Base-by-base conservation (phyloP, 2,113 vertebrate species). In the Hemicordylus capensis region DNA sequence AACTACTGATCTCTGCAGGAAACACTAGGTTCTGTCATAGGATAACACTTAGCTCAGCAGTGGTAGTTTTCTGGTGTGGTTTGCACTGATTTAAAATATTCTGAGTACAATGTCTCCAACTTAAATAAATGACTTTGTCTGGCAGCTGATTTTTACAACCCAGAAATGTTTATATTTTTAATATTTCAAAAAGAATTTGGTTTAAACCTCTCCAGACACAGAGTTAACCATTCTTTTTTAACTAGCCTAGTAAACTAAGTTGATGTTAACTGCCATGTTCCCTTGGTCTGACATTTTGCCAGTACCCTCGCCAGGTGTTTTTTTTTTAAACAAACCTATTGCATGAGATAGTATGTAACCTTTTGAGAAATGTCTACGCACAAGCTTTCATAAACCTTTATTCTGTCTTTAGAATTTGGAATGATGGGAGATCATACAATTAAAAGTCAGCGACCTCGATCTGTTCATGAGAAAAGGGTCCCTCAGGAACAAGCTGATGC, bases 321-420 rank as follows among this genome's bases (percentile, higher is more conserved):
- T 84, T 85, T 94, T 85, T 87, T 85, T 79, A 70, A 51, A 96
- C 96, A 96, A 93, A 94, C 96, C 96, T 96, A 95, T 96, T 97
- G 97, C 97, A 97, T 97, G 97, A 96, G 95, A 96, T 91, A 96
- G 92, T 96, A 95, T 97, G 95, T 97, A 91, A 96, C 93, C 94
- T 96, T 84, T 93, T 97, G 93, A 96, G 93, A 97, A 97, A 97
- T 97, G 97, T 97, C 96, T 97, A 94, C 97, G 96, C 97, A 96
- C 96, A 94, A 99, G 98, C 97, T 98, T 98, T 99, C 97, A 99
- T 99, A 97, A 98, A 99, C 98, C 98, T 99, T 98, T 99, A 99
- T 99, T 99, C 97, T 99, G 98, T 99, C 98, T 98, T 98, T 99
- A 99, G 99, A 99, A 99, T 99, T 99, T 99, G 99, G 99, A 99